phyloP scores from a whole-genome alignment of 2,888 invertebrate species.

The Hylaea fasciaria region DNA sequence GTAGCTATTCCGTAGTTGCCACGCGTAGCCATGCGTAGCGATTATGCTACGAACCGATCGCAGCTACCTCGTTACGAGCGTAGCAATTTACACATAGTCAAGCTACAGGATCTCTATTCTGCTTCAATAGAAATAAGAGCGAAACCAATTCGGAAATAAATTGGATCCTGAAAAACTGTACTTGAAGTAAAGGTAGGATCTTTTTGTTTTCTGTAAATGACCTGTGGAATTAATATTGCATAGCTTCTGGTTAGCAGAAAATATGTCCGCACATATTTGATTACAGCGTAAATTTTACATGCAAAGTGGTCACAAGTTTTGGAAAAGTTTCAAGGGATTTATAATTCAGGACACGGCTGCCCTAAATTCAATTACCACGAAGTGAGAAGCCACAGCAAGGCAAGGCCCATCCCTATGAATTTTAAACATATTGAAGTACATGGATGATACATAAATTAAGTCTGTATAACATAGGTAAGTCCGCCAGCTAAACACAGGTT shows the following conservation, averaged over 20 bases:
- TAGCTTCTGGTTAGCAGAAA: no score
- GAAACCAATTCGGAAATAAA: not conserved
- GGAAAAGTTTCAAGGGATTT: not conserved
- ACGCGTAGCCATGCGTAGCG: not conserved
- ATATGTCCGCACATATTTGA: not conserved
- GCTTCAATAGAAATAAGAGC: conserved; percentile 1
- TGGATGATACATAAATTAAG: no score
- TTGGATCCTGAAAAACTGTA: conserved; percentile 3
- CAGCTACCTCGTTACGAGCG: not conserved
- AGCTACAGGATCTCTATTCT: not conserved
- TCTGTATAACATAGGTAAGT: no score
- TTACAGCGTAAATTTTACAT: no score
- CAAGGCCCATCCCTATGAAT: conserved; percentile 2
- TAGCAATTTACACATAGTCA: no score
- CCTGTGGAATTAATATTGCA: not conserved
- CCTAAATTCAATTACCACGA: conserved; percentile 13
- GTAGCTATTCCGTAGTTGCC: not conserved
- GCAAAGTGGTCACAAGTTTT: not conserved
- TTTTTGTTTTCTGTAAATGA: no score
- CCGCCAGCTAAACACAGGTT: no score
- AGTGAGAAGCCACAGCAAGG: conserved; percentile 20
- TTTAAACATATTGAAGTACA: conserved; percentile 5
- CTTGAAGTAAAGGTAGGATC: no score
- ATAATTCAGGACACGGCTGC: conserved; percentile 20
- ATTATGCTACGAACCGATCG: not conserved